These are phyloP conservation scores for Ladona fulva DNA, from an alignment of 1,140 invertebrate species.

Conservation along the genomic window DNA sequence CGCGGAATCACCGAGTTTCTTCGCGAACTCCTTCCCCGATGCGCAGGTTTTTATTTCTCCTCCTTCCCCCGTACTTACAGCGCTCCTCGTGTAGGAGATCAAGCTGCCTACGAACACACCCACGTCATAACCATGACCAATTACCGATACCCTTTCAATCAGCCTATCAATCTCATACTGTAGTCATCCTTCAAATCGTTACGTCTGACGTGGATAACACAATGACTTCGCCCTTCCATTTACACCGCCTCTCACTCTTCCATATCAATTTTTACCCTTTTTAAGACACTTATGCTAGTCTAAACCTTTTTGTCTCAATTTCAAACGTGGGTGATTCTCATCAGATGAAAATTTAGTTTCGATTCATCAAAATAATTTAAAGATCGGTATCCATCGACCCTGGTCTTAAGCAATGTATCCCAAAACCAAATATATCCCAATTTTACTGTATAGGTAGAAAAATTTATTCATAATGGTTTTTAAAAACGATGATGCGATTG, in stretches of 20 bases:
- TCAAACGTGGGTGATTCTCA: no score
- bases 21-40: background rate
- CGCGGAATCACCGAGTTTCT: no score
- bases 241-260: background rate
- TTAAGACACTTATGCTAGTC: no score
- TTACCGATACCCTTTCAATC: background rate
- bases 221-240: background rate
- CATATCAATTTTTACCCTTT: background rate
- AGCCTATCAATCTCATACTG: background rate
- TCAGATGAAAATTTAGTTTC: no score
- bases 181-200: background rate
- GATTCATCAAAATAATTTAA: no score
- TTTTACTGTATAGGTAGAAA: no score
- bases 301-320: no score
- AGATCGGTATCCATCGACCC: no score
- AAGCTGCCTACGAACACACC: background rate
- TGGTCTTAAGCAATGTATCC: no score
- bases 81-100: background rate
- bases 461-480: no score
- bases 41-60: background rate
- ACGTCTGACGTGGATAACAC: background rate
- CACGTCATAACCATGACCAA: background rate
- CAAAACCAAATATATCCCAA: no score
- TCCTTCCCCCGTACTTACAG: background rate
- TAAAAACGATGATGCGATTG: no score